A percentile compares a stretch with the other conserved stretches of the same genome.
phyloP scores from a whole-genome alignment of 2,113 vertebrate species.

The Albula goreensis region DNA sequence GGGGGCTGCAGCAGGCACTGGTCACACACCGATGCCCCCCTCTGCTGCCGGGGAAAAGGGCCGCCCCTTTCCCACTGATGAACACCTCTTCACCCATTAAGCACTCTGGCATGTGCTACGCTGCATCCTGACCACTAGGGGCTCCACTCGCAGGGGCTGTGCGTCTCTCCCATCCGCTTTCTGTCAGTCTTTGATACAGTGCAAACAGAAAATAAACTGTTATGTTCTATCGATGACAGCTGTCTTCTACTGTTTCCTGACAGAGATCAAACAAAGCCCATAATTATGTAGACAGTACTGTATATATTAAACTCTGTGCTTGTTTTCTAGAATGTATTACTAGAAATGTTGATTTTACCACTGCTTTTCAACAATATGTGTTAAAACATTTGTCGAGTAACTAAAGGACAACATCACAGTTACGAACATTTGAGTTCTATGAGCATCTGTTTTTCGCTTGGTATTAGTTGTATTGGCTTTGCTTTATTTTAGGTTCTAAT shows the following conservation, averaged over 20 bases:
- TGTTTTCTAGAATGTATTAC: neutral
- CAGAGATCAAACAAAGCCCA: neutral
- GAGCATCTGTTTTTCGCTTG: neutral
- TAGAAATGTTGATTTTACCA: neutral
- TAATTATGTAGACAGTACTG: neutral
- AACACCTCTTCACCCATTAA: neutral
- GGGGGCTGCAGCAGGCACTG: neutral
- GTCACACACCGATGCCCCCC: constrained; percentile 26
- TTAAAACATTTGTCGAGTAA: neutral
- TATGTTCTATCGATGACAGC: neutral
- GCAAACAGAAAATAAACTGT: neutral
- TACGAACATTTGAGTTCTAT: neutral
- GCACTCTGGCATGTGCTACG: neutral
- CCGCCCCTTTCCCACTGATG: constrained; percentile 37
- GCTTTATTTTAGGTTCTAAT: constrained; percentile 10
- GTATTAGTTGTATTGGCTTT: neutral
- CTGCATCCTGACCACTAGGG: neutral
- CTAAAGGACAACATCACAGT: neutral
- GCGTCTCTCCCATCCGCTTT: neutral
- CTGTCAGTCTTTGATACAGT: neutral
- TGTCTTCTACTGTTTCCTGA: neutral
- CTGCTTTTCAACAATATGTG: neutral
- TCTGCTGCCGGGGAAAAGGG: constrained; percentile 47
- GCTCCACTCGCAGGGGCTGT: neutral
- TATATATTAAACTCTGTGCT: neutral